These are phyloP conservation scores for Leptinotarsa juncta DNA, from an alignment of 2,888 invertebrate genomes.

Conservation along the genomic window DNA sequence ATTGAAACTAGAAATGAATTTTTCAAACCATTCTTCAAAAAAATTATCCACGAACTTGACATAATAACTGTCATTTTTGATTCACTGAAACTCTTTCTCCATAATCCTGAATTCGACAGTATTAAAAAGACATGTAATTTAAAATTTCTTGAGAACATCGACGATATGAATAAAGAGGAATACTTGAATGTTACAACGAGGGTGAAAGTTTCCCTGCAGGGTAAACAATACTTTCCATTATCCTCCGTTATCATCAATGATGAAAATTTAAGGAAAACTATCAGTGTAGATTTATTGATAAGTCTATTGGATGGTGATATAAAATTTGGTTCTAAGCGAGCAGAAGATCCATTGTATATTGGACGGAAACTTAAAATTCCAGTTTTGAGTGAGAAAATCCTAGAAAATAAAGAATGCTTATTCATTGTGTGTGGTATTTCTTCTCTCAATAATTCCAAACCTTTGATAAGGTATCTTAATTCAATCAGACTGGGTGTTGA, in stretches of 20 bases:
- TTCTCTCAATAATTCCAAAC: background rate
- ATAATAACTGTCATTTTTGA: constrained; percentile 1
- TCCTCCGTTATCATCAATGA: background rate
- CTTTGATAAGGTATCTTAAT: background rate
- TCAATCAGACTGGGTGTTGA: background rate
- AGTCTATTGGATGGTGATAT: background rate
- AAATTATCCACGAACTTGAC: background rate
- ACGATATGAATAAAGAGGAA: background rate
- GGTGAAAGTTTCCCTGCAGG: background rate
- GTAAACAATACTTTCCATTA: background rate
- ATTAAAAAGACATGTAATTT: background rate
- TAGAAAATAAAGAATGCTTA: background rate
- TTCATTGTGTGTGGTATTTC: background rate
- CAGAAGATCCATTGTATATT: constrained; percentile 1
- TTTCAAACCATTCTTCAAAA: background rate
- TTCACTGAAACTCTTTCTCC: background rate
- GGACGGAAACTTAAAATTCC: background rate
- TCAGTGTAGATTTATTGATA: background rate
- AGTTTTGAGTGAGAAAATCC: background rate
- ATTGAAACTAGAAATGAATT: background rate
- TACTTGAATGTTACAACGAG: background rate
- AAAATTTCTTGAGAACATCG: background rate
- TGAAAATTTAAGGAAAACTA: background rate
- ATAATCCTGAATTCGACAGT: background rate
- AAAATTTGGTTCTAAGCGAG: background rate